Evolutionary conservation across 2,113 vertebrate genomes (phyloP), one percentile per base, ranked within the genome.

Genomic region (Pantherophis guttatus): DNA sequence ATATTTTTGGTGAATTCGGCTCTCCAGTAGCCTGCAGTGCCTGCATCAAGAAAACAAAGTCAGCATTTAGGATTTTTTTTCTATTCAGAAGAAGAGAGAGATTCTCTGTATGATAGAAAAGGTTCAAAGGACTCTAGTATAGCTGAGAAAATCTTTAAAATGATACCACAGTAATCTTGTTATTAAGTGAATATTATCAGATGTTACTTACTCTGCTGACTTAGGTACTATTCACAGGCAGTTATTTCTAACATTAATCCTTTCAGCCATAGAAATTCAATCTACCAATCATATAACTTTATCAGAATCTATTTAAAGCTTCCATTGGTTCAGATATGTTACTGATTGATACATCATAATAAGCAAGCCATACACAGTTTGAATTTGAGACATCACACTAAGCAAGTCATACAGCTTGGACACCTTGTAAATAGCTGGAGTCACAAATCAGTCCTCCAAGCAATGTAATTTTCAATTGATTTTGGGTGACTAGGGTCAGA

Each of bases 21-120:
- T 97, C 97, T 97, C 97, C 97, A 94, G 97, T 94, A 91, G 96
- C 95, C 26, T 96, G 97, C 65, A 96, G 96, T 75, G 95, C 98
- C 98, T 98, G 97, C 85, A 91, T 12, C 62, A 97, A 95, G 92
- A 94, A 94, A 98, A 97, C 81, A 97, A 88, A 97, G 94, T 65
- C n/a, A 88, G 87, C 23, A 5, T 1, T 97, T 95, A 97, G 92
- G 86, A 54, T 50, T 89, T 91, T 92, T 86, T 86, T 90, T 81
- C 65, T 12, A 13, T 3, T 44, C 23, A 23, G 0, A 5, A 91
- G 85, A 93, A 91, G 85, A 94, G 94, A 50, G 91, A 87, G 6
- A 19, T 93, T 44, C 86, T 21, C 0, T n/a, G 29, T 3, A 92
- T 52, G 89, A 95, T 93, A 94, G 39, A 85, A 29, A 96, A 95